phyloP scores from a whole-genome alignment of 2,113 vertebrate genomes.

The Rhineura floridana region DNA sequence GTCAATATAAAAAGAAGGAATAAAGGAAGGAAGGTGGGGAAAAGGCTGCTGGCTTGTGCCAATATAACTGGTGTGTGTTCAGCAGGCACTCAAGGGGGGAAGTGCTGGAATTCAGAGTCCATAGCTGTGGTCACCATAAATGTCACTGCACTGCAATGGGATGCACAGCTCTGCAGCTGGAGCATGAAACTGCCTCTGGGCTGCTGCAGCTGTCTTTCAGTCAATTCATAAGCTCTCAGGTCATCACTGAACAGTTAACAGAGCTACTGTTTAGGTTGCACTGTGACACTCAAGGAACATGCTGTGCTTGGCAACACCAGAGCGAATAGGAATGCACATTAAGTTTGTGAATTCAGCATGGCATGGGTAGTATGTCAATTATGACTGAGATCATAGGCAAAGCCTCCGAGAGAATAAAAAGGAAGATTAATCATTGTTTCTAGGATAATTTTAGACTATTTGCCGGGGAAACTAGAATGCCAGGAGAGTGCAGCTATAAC shows the following conservation, averaged over 20 bases:
- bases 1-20: not conserved
- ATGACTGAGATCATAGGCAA: conserved; percentile 21
- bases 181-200: not conserved
- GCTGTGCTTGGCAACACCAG: not conserved
- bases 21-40: not conserved
- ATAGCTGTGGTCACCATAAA: fast-evolving
- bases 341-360: conserved; percentile 12
- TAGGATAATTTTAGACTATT: not conserved
- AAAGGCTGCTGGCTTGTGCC: fast-evolving
- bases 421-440: not conserved
- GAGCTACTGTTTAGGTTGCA: not conserved
- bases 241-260: not conserved
- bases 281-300: not conserved
- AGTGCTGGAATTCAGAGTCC: conserved; percentile 4
- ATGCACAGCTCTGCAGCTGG: not conserved
- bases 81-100: not conserved
- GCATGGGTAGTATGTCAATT: not conserved
- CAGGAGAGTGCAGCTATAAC: not conserved
- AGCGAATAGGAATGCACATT: conserved; percentile 1
- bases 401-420: not conserved
- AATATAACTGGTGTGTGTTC: fast-evolving
- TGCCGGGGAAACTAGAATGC: not conserved
- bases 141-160: fast-evolving
- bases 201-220: conserved; percentile 52
- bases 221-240: conserved; percentile 11